Conservation (phyloP, 2,797 vertebrate species). For the Artibeus jamaicensis region DNA sequence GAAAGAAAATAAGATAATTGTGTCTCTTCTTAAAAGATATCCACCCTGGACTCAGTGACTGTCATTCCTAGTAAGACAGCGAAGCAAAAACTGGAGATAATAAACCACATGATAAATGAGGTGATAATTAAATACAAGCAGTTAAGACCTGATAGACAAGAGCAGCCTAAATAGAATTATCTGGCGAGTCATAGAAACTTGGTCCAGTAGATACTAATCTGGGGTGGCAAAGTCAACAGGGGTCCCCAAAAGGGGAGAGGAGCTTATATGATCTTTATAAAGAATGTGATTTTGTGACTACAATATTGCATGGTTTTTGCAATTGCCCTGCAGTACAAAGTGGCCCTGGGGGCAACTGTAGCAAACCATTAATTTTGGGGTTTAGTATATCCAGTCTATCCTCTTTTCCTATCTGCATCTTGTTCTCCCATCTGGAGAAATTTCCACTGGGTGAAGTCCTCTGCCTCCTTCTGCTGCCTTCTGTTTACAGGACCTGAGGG, state of each 20-base stretch:
- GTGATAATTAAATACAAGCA: background rate
- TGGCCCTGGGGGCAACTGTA: background rate
- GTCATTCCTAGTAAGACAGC: background rate
- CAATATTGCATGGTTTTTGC: background rate
- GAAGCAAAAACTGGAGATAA: background rate
- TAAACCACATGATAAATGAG: background rate
- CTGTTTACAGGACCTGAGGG: background rate
- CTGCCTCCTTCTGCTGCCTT: background rate
- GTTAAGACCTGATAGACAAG: background rate
- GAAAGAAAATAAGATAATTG: background rate
- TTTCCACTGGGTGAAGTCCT: background rate
- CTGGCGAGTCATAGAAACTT: background rate
- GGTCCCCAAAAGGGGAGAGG: background rate
- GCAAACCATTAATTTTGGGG: background rate
- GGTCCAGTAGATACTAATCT: background rate
- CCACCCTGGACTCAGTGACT: background rate
- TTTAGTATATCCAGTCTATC: background rate
- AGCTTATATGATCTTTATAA: background rate
- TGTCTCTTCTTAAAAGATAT: background rate
- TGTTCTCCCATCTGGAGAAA: background rate
- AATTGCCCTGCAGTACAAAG: background rate
- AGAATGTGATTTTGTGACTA: background rate
- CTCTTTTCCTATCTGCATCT: background rate
- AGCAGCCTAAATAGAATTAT: background rate
- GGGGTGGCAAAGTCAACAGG: background rate